Base-by-base conservation (phyloP, 1,140 invertebrate genomes). In the Pantala flavescens region DNA sequence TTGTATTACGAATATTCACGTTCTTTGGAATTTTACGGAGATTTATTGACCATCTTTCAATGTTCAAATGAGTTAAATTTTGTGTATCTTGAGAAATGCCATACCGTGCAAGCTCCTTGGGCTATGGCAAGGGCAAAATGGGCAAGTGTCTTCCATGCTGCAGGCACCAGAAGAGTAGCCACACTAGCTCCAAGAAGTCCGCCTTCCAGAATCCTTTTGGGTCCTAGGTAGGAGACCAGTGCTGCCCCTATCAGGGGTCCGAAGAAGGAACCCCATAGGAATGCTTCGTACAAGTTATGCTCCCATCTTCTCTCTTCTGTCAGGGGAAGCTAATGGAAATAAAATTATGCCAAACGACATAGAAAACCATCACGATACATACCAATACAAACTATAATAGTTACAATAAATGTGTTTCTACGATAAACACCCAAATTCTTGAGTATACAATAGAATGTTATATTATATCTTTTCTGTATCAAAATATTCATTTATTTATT, bases 51-150 rank as follows among this genome's bases (percentile, higher is more conserved):
- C n/a, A n/a, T n/a, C n/a, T n/a, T n/a, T n/a, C n/a, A n/a, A n/a
- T n/a, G n/a, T n/a, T n/a, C n/a, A n/a, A n/a, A n/a, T n/a, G n/a
- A n/a, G n/a, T n/a, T n/a, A n/a, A n/a, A n/a, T n/a, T n/a, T n/a
- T n/a, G n/a, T n/a, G n/a, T n/a, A n/a, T n/a, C n/a, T 36, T 36
- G 9, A 36, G 28, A 36, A 36, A 9, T 36, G 21, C 79, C 79
- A 78, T 81, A 87, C 86, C 76, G 86, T 86, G 76, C 85, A 87
- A 71, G 87, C 81, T 75, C 86, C 86, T 79, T 88, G 86, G 75
- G 86, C 80, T 14, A 88, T 80, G 73, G 86, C 80, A 36, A 88
- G 82, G 0, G 83, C 83, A 0, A 87, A 85, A 74, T 87, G 86
- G n/a, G 85, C 85, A 0, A 85, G 85, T 16, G 85, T 84, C 75